Conservation (phyloP, 2,888 invertebrate genomes). For the Dinocampus coccinellae region DNA sequence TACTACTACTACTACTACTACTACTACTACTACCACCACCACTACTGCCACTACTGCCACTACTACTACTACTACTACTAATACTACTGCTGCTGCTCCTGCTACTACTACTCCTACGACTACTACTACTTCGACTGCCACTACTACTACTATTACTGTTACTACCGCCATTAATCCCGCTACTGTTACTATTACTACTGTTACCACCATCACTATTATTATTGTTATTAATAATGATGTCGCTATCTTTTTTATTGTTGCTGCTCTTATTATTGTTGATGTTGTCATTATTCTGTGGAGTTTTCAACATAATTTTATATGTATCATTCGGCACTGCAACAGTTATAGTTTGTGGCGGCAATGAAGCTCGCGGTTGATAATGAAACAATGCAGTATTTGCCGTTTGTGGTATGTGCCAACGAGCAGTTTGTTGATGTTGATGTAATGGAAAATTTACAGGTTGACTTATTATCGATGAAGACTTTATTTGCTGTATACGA, state of each 20-base stretch:
- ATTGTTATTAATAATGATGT: slow-evolving; percentile 46
- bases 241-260: slow-evolving; percentile 63
- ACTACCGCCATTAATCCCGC: slow-evolving; percentile 25
- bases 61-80: slow-evolving; percentile 41
- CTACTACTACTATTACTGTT: slow-evolving; percentile 53
- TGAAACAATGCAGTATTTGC: slow-evolving; percentile 55
- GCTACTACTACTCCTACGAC: slow-evolving; percentile 51
- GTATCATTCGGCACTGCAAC: slow-evolving; percentile 70
- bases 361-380: slow-evolving; percentile 40
- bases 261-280: slow-evolving; percentile 59
- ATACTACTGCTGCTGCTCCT: slow-evolving; percentile 54
- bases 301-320: slow-evolving; percentile 79
- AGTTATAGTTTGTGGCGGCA: slow-evolving; percentile 45
- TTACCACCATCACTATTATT: slow-evolving; percentile 33
- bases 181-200: slow-evolving; percentile 46
- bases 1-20: slow-evolving; percentile 61
- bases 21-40: slow-evolving; percentile 52
- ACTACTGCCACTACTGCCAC: slow-evolving; percentile 56
- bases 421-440: slow-evolving; percentile 64
- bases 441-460: slow-evolving; percentile 66
- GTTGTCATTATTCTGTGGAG: slow-evolving; percentile 55
- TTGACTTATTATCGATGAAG: slow-evolving; percentile 45
- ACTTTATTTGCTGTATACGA: slow-evolving; percentile 58
- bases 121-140: too few species aligned
- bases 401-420: slow-evolving; percentile 85